Evolutionary conservation across 2,797 vertebrate genomes (phyloP).

Genomic region (Artibeus lituratus): DNA sequence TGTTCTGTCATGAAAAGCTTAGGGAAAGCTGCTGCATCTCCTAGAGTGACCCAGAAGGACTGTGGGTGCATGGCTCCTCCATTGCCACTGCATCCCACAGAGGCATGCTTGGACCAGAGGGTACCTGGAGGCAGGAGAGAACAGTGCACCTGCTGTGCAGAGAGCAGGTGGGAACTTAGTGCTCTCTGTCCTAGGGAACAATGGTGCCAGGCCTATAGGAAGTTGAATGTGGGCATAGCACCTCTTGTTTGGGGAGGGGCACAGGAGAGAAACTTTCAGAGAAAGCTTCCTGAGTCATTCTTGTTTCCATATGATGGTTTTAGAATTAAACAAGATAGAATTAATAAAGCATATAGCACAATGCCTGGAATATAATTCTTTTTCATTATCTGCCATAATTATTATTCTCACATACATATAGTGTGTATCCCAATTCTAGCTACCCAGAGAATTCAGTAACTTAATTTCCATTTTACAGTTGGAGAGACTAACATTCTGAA

Average conservation of each 20-base stretch:
- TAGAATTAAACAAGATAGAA: neutral
- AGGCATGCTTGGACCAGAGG: too few species aligned
- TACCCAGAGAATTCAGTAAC: neutral
- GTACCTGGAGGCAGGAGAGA: too few species aligned
- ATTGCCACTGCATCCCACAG: rapidly evolving
- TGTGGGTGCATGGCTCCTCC: rapidly evolving
- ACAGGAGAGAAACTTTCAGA: neutral
- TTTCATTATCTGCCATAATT: neutral
- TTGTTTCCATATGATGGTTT: neutral
- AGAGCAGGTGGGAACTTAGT: neutral
- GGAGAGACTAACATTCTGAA: neutral
- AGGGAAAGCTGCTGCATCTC: rapidly evolving
- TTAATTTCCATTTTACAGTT: neutral
- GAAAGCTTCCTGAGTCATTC: neutral
- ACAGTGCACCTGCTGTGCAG: too few species aligned
- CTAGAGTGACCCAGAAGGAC: rapidly evolving
- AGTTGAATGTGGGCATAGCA: rapidly evolving
- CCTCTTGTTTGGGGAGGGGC: rapidly evolving
- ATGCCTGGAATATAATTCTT: neutral
- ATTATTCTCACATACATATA: neutral
- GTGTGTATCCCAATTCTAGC: neutral
- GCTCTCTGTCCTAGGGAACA: neutral
- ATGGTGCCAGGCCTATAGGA: neutral
- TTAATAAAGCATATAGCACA: too few species aligned
- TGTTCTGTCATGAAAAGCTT: neutral